phyloP scores from a whole-genome alignment of 2,113 vertebrate genomes.

The Tautogolabrus adspersus region DNA sequence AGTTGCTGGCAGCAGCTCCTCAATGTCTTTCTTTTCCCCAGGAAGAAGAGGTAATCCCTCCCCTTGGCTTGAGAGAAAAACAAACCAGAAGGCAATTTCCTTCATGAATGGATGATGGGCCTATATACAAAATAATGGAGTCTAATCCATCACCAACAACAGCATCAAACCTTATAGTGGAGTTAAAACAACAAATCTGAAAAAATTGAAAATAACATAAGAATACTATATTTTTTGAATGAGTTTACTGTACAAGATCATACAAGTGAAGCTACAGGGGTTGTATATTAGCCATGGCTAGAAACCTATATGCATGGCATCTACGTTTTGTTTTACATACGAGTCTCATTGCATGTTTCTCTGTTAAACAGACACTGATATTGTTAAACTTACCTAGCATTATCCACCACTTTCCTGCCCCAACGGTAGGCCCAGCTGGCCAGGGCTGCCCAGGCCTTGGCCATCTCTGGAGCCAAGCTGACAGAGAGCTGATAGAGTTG shows the following conservation, averaged over 20 bases:
- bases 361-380: background rate
- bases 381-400: constrained; percentile 89
- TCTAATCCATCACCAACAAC: background rate
- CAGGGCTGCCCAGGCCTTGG: constrained; percentile 97
- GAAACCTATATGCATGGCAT: too few relatives aligned
- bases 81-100: background rate
- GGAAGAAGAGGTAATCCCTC: constrained; percentile 95
- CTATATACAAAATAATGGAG: background rate
- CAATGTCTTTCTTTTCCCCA: constrained; percentile 94
- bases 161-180: background rate
- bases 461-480: constrained; percentile 94
- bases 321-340: too few relatives aligned
- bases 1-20: constrained; percentile 90
- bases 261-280: background rate
- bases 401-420: constrained; percentile 98
- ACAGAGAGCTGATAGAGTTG: constrained; percentile 96
- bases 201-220: background rate
- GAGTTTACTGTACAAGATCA: background rate
- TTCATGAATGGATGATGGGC: background rate
- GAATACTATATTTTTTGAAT: background rate
- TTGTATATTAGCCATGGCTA: too few relatives aligned
- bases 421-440: constrained; percentile 99
- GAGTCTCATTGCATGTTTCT: too few relatives aligned
- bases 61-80: constrained; percentile 88
- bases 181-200: background rate